Evolutionary conservation across 2,888 invertebrate genomes (phyloP).

Genomic region (Amiota minor): DNA sequence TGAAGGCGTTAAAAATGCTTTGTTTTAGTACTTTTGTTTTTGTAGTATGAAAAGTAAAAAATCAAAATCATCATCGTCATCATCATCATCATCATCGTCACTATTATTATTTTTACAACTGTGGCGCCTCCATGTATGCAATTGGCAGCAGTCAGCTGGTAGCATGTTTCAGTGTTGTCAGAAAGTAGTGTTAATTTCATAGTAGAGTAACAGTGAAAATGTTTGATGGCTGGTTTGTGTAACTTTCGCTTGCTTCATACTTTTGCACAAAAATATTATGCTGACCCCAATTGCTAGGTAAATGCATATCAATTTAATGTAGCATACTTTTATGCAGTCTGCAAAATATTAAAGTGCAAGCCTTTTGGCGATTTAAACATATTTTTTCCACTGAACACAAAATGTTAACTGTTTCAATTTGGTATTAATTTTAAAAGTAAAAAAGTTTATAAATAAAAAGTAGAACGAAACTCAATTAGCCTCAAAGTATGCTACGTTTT

Average conservation of each 20-base stretch:
- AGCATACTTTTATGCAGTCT: slow-evolving; percentile 5
- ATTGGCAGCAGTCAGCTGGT: no score
- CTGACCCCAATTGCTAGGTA: not conserved
- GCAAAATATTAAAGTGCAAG: not conserved
- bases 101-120: no score
- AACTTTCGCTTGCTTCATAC: slow-evolving; percentile 16
- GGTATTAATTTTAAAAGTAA: no score
- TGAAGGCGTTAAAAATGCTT: slow-evolving; percentile 53
- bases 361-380: no score
- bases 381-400: no score
- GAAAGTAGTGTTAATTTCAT: no score
- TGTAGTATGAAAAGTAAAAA: slow-evolving; percentile 15
- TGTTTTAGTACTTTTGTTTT: not conserved
- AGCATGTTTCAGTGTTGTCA: no score
- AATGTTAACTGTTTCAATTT: no score
- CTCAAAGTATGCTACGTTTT: not conserved
- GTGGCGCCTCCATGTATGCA: no score
- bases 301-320: not conserved
- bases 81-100: no score
- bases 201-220: no score
- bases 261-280: slow-evolving; percentile 12
- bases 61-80: no score
- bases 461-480: not conserved
- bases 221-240: not conserved
- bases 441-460: not conserved